phyloP scores from a whole-genome alignment of 2,888 invertebrate species.

The Megaustenia siamemsis region DNA sequence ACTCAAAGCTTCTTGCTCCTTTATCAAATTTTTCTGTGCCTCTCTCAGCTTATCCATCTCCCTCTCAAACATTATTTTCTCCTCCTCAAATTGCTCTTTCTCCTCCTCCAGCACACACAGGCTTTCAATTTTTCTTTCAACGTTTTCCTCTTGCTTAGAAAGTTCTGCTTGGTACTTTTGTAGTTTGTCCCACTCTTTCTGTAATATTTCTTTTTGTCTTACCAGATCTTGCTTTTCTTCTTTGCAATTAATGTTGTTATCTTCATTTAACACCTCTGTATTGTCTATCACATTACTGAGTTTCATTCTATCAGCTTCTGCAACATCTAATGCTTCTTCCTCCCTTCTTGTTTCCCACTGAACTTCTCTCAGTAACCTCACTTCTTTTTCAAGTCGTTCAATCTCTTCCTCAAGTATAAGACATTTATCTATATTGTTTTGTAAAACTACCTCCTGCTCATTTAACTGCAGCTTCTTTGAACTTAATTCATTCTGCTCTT shows the following conservation, averaged over 20 bases:
- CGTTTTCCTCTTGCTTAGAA: slow-evolving; percentile 7
- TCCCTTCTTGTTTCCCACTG: neutral
- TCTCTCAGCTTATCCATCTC: neutral
- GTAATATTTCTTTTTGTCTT: neutral
- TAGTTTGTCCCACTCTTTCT: slow-evolving; percentile 5
- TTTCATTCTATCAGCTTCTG: neutral
- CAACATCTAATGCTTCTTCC: neutral
- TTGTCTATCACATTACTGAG: neutral
- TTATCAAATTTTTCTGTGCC: neutral
- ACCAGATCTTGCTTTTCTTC: neutral
- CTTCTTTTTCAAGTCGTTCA: neutral
- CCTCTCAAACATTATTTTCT: neutral
- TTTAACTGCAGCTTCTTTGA: neutral
- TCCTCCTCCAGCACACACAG: slow-evolving; percentile 28
- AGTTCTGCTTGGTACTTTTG: slow-evolving; percentile 23
- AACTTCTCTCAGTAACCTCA: neutral
- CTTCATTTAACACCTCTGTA: neutral
- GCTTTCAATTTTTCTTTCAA: slow-evolving; percentile 29
- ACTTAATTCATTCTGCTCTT: neutral
- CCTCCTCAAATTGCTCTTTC: slow-evolving; percentile 28
- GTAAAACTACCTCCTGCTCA: neutral
- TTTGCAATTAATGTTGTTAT: neutral
- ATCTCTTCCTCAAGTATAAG: neutral
- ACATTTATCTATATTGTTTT: neutral
- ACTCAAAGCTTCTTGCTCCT: slow-evolving; percentile 10